Conservation (phyloP, 1,140 invertebrate genomes). For the Ericerus pela region DNA sequence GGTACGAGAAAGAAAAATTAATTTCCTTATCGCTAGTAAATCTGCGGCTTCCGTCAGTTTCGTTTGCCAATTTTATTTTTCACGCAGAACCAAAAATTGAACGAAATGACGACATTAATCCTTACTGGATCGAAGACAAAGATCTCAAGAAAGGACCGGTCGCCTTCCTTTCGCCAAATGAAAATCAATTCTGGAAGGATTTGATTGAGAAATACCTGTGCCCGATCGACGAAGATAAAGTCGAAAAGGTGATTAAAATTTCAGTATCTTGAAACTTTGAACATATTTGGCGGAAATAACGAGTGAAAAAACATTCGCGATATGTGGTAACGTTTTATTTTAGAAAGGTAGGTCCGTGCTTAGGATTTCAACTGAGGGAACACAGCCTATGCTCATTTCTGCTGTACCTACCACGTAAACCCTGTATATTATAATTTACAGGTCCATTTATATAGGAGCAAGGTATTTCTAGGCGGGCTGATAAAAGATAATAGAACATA, state of each 20-base stretch:
- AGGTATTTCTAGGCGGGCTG: no score
- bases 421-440: no score
- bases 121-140: slow-evolving; percentile 87
- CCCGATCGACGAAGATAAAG: slow-evolving; percentile 83
- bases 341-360: no score
- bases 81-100: slow-evolving; percentile 39
- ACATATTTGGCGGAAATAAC: no score
- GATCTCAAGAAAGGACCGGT: slow-evolving; percentile 79
- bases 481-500: no score
- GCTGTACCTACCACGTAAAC: no score
- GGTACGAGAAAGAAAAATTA: not conserved
- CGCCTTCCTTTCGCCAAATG: slow-evolving; percentile 63
- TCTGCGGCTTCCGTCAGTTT: not conserved
- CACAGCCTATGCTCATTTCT: no score
- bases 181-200: slow-evolving; percentile 86
- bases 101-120: slow-evolving; percentile 70
- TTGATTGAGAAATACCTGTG: slow-evolving; percentile 83
- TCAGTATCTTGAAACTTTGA: no score
- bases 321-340: no score
- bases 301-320: no score
- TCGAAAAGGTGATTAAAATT: slow-evolving; percentile 65
- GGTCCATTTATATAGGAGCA: no score
- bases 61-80: not conserved
- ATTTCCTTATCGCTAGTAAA: not conserved
- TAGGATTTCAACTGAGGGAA: no score